A percentile compares a stretch with the other conserved stretches of the same genome.
Evolutionary conservation across 2,888 invertebrate genomes (phyloP).

Genomic region (Macrostomum cliftonense): DNA sequence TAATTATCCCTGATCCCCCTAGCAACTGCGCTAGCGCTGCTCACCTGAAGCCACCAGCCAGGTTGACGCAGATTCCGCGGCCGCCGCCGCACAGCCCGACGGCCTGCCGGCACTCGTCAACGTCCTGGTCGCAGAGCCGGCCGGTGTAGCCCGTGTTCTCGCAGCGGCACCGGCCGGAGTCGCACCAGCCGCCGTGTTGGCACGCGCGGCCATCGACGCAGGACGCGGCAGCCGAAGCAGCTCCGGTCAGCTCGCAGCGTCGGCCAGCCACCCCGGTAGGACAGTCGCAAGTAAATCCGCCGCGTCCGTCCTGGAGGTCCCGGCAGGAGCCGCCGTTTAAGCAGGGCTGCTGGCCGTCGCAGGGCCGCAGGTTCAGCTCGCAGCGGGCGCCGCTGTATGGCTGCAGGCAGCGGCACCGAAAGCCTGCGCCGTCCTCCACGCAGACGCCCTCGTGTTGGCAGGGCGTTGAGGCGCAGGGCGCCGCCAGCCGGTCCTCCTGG

Average conservation of each 20-base stretch:
- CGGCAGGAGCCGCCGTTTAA: constrained; percentile 63
- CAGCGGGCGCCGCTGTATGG: constrained; percentile 77
- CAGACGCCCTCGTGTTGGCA: constrained; percentile 80
- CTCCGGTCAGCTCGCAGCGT: neutral
- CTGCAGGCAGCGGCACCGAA: constrained; percentile 73
- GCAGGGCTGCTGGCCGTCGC: constrained; percentile 80
- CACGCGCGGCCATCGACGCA: neutral
- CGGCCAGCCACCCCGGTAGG: neutral
- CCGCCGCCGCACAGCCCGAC: constrained; percentile 36
- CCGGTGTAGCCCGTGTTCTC: constrained; percentile 19
- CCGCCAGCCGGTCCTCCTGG: constrained; percentile 44
- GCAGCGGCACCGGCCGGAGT: neutral
- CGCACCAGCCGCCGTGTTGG: constrained; percentile 2
- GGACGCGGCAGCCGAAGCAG: neutral
- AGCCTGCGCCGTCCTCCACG: constrained; percentile 52
- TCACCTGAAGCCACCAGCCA: constrained; percentile 1
- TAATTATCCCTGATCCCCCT: too few species aligned
- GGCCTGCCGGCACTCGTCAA: constrained; percentile 54
- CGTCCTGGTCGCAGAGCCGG: constrained; percentile 18
- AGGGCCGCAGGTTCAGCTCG: constrained; percentile 64
- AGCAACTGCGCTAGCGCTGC: too few species aligned
- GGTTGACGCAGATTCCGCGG: constrained; percentile 2
- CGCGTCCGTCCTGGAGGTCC: neutral
- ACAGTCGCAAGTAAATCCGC: neutral
- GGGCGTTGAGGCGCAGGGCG: constrained; percentile 63